These are phyloP conservation scores for Actinia equina DNA, from an alignment of 64 coral and sea anemone genomes.

Conservation along the genomic window DNA sequence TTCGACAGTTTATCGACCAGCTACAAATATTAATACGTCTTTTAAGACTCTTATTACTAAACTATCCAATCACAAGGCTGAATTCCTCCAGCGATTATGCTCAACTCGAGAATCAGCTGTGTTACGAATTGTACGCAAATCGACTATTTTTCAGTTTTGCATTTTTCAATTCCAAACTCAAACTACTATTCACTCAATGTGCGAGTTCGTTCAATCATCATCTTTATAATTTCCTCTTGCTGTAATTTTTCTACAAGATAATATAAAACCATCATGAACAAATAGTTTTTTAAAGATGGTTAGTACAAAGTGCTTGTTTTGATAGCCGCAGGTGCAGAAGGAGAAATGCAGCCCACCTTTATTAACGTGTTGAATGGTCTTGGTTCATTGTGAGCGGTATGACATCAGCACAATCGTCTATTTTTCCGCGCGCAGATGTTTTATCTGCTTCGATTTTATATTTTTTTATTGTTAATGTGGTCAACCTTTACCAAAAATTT, in stretches of 20 bases:
- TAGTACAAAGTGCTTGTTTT: neutral
- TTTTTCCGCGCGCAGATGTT: neutral
- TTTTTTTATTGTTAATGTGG: no score
- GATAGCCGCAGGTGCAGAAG: neutral
- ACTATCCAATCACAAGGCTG: neutral
- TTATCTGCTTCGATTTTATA: neutral
- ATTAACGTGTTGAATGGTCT: neutral
- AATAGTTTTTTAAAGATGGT: neutral
- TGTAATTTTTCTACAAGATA: neutral
- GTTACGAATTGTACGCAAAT: neutral
- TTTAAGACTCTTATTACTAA: neutral
- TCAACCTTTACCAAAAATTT: no score
- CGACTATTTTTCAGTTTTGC: neutral
- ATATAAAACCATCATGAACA: neutral
- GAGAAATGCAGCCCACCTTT: neutral
- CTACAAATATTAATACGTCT: neutral
- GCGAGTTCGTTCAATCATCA: neutral
- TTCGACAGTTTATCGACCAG: constrained; percentile 19
- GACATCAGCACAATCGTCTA: neutral
- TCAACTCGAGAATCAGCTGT: neutral
- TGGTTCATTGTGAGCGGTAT: neutral
- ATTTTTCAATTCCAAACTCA: no score
- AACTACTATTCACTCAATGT: neutral
- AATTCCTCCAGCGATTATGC: neutral
- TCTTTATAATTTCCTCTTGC: neutral